A percentile compares a stretch with the other conserved stretches of the same genome.
Conservation (phyloP, 2,888 invertebrate genomes). For the Drosophila anomalata region DNA sequence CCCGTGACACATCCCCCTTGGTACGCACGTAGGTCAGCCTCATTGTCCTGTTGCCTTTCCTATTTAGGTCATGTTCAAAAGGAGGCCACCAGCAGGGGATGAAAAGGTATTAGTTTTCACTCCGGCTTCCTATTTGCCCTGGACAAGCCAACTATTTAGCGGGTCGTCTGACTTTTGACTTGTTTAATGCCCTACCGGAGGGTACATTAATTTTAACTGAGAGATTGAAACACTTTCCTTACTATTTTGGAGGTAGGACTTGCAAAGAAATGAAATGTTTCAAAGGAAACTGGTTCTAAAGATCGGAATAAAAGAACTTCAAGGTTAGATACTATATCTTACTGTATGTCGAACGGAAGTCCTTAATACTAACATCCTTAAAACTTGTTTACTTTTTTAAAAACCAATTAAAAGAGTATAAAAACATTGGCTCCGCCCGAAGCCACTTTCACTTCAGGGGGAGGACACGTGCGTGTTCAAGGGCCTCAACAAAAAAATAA, state of each 20-base stretch:
- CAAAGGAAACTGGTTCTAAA: too few species aligned
- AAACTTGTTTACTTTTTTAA: background rate
- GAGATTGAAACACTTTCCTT: too few species aligned
- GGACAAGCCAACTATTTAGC: background rate
- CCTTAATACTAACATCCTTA: background rate
- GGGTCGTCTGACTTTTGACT: constrained; percentile 1
- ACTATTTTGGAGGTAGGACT: too few species aligned
- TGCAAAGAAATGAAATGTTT: too few species aligned
- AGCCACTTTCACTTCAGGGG: background rate
- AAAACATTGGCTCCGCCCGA: background rate
- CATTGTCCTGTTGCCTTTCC: constrained; percentile 46
- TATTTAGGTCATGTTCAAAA: constrained; percentile 73
- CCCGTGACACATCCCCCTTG: constrained; percentile 19
- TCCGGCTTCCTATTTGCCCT: background rate
- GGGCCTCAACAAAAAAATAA: constrained; percentile 8
- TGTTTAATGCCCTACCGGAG: constrained; percentile 4
- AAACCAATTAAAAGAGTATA: background rate
- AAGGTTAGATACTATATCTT: background rate
- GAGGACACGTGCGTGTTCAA: constrained; percentile 51
- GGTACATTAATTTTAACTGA: background rate
- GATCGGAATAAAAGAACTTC: background rate
- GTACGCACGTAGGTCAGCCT: constrained; percentile 22
- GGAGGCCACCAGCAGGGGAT: constrained; percentile 3
- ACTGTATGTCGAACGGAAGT: background rate
- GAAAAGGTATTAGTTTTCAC: constrained; percentile 6